phyloP scores from a whole-genome alignment of 2,113 vertebrate genomes.

The Lates calcarifer region DNA sequence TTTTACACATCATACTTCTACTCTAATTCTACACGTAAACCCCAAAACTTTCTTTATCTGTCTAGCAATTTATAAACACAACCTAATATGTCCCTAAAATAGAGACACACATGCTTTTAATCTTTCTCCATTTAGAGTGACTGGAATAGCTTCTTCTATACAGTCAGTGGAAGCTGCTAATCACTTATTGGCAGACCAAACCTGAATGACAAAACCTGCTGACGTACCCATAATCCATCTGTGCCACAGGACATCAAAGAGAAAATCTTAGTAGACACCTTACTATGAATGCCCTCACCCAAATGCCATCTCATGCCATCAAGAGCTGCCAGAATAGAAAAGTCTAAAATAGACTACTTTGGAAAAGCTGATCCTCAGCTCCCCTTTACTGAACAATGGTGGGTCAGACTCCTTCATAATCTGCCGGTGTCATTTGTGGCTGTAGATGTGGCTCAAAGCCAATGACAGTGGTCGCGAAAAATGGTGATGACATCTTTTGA shows the following conservation, averaged over 20 bases:
- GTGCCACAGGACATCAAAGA: constrained; percentile 13
- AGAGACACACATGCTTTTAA: background rate
- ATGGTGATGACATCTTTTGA: constrained; percentile 67
- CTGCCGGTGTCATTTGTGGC: constrained; percentile 57
- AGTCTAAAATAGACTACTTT: constrained; percentile 74
- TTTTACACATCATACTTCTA: background rate
- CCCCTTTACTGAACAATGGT: constrained; percentile 64
- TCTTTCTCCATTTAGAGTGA: constrained; percentile 32
- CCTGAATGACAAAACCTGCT: constrained; percentile 44
- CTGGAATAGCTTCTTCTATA: constrained; percentile 58
- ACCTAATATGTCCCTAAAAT: background rate
- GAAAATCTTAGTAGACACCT: constrained; percentile 14
- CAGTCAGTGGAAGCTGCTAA: constrained; percentile 46
- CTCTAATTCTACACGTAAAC: background rate
- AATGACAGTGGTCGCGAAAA: constrained; percentile 40
- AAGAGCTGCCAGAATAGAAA: constrained; percentile 43
- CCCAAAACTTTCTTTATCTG: background rate
- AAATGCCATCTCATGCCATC: constrained; percentile 29
- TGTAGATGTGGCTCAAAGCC: constrained; percentile 44
- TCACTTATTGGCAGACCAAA: constrained; percentile 39
- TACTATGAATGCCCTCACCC: constrained; percentile 23
- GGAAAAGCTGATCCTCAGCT: constrained; percentile 56
- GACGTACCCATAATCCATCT: constrained; percentile 39
- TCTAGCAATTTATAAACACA: background rate
- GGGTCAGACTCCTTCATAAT: constrained; percentile 48